Evolutionary conservation across 1,140 invertebrate genomes (phyloP), one percentile per base, ranked within the genome.

Genomic region (Aplysia californica): DNA sequence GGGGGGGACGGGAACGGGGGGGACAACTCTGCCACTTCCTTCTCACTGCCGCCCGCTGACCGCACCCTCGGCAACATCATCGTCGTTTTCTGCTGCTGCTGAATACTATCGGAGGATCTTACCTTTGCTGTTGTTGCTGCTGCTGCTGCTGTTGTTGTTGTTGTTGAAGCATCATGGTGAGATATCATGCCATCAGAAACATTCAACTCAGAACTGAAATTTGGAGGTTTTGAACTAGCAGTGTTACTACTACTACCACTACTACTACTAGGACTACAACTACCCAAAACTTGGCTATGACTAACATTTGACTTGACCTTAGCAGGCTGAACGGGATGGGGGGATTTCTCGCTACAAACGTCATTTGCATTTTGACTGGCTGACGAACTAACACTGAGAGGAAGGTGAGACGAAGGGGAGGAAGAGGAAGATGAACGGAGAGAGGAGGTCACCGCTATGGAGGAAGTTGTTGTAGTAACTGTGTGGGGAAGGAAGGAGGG

Each of bases 311-410:
- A n/a, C n/a, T n/a, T n/a, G n/a, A n/a, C n/a, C n/a, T n/a, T n/a
- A n/a, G n/a, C 23, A 2, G 68, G 26, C 38, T 70, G 55, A 3
- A 70, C 26, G 31, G 29, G 2, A 6, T 31, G 20, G 23, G 36
- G 0, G 21, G 68, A 1, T 29, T 56, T 56, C 31, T 4, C 31
- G n/a, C 50, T 70, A 39, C 55, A 31, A n/a, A 23, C 31, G 39
- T 68, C 66, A 44, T 68, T 68, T 68, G 66, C 66, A 73, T 73
- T 73, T 73, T 73, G 70, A 73, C 70, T 73, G 70, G 56, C 70
- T 73, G 70, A 73, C 70, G 33, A 10, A 35, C 1, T 1, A 50
- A 50, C 44, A 50, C 10, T 10, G 44, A 50, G 10, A 50, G 44
- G 58, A 35, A 39, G 33, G 35, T 10, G 66, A 2, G 2, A 39